Evolutionary conservation across 2,888 invertebrate genomes (phyloP).

Genomic region (Molanna angustata): DNA sequence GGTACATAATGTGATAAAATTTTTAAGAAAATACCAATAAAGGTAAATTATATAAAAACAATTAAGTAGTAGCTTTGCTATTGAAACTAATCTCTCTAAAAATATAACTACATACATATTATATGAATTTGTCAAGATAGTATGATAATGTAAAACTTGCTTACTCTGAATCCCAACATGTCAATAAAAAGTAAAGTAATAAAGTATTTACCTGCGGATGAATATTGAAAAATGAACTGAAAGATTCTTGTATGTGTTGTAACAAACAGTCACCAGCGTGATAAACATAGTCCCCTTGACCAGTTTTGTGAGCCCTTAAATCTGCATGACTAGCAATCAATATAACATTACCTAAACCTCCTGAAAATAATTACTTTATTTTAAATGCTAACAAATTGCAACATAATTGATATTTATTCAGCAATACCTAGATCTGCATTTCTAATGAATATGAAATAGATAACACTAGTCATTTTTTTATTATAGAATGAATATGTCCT

Average conservation of each 20-base stretch:
- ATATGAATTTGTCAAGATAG: neutral
- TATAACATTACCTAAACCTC: constrained; percentile 59
- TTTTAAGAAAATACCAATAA: too few relatives aligned
- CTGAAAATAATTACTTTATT: constrained; percentile 46
- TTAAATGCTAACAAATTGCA: neutral
- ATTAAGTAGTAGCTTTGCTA: too few relatives aligned
- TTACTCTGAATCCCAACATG: neutral
- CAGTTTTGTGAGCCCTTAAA: constrained; percentile 49
- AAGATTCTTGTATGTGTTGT: constrained; percentile 45
- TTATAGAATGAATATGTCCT: too few relatives aligned
- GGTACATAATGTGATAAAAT: too few relatives aligned
- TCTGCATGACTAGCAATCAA: constrained; percentile 65
- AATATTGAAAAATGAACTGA: constrained; percentile 58
- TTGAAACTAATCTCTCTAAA: too few relatives aligned
- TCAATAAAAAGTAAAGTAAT: too few relatives aligned
- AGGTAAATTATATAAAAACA: too few relatives aligned
- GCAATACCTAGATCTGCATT: too few relatives aligned
- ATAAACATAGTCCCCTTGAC: constrained; percentile 57
- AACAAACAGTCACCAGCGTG: constrained; percentile 54
- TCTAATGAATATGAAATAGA: too few relatives aligned
- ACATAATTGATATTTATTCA: too few relatives aligned
- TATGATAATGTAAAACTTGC: neutral
- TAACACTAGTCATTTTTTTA: too few relatives aligned
- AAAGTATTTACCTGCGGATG: constrained; percentile 52
- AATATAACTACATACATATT: too few relatives aligned